Conservation (phyloP, 2,888 invertebrate genomes). For the Caenorhabditis drosophilae region DNA sequence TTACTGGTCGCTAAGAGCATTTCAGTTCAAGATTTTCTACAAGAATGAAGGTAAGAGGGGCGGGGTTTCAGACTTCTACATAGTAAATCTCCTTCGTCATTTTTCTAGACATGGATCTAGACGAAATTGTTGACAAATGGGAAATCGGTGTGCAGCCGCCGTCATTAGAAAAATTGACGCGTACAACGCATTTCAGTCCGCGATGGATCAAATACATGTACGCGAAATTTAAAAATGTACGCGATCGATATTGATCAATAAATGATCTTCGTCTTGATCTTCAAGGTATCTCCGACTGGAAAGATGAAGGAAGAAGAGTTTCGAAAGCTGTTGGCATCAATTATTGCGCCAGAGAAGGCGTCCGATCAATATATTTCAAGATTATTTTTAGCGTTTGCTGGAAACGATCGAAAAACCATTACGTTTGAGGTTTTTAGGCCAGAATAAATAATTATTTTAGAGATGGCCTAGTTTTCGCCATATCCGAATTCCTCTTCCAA, state of each 20-base stretch:
- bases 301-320: conserved; percentile 60
- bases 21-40: conserved; percentile 59
- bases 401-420: conserved; percentile 41
- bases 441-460: too few species aligned
- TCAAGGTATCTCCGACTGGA: conserved; percentile 65
- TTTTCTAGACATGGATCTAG: conserved; percentile 49
- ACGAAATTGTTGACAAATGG: conserved; percentile 51
- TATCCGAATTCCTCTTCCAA: too few species aligned
- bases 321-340: conserved; percentile 37
- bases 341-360: conserved; percentile 48
- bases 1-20: conserved; percentile 52
- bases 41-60: conserved; percentile 52
- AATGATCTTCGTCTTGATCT: neutral
- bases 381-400: conserved; percentile 41
- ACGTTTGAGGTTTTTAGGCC: conserved; percentile 54
- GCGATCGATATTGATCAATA: conserved; percentile 10
- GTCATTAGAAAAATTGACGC: conserved; percentile 29
- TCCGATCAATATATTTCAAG: conserved; percentile 51
- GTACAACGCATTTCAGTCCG: conserved; percentile 37
- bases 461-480: neutral
- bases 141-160: conserved; percentile 51
- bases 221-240: conserved; percentile 60
- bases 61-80: neutral
- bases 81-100: too few species aligned
- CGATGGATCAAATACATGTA: conserved; percentile 66